Percentiles rank a stretch among this genome's conserved stretches.
Evolutionary conservation across 2,888 invertebrate genomes (phyloP).

Genomic region (Dryadula phaetusa): DNA sequence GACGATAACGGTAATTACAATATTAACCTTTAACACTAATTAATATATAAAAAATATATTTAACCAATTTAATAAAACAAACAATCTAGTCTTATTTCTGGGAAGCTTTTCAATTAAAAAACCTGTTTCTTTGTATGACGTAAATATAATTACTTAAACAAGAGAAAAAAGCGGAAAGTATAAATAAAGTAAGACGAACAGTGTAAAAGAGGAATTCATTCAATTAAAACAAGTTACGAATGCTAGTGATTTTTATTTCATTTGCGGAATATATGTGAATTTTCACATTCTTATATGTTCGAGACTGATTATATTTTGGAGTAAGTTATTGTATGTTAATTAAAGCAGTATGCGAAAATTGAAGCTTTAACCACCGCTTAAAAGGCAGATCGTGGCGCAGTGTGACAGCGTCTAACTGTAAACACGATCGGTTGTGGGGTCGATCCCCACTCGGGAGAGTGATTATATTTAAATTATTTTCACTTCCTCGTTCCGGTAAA

Average conservation of each 20-base stretch:
- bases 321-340: constrained; percentile 26
- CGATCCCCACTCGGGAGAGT: too few species aligned
- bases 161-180: background rate
- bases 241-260: background rate
- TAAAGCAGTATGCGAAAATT: constrained; percentile 29
- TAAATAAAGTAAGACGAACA: background rate
- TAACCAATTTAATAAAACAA: too few species aligned
- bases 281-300: background rate
- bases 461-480: too few species aligned
- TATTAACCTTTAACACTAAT: too few species aligned
- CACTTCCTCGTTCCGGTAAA: too few species aligned
- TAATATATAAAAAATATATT: too few species aligned
- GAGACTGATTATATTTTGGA: constrained; percentile 20
- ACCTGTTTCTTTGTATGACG: too few species aligned
- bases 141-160: too few species aligned
- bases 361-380: constrained; percentile 33
- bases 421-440: too few species aligned
- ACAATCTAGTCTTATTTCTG: too few species aligned
- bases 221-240: constrained; percentile 51
- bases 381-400: constrained; percentile 61
- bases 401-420: constrained; percentile 53
- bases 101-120: too few species aligned
- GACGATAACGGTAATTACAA: too few species aligned
- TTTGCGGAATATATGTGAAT: constrained; percentile 16
- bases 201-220: background rate